These are phyloP conservation scores for Zaprionus gabonicus DNA, from an alignment of 1,140 invertebrate genomes.

Conservation along the genomic window DNA sequence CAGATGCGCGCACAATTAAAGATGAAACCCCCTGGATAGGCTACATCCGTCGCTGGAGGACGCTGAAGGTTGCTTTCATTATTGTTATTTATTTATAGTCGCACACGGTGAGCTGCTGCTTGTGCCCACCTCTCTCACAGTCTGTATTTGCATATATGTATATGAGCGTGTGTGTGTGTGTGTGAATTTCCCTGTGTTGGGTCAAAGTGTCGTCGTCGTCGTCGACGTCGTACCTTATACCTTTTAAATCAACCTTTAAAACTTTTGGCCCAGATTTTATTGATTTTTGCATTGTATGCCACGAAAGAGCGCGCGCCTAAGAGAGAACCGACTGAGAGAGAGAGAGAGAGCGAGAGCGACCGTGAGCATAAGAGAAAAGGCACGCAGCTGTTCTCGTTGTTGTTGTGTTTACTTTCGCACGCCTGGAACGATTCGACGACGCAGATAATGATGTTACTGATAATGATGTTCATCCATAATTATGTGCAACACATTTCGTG, in stretches of 20 bases:
- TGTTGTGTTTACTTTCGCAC: constrained; percentile 28
- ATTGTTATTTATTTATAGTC: constrained; percentile 45
- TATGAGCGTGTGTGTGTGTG: background rate
- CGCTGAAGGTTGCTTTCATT: constrained; percentile 31
- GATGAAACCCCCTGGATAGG: constrained; percentile 8
- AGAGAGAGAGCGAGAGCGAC: constrained; percentile 1
- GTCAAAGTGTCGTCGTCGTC: constrained; percentile 42
- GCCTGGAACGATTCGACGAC: constrained; percentile 21
- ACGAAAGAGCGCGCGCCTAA: constrained; percentile 35
- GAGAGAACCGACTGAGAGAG: constrained; percentile 16
- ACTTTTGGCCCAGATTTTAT: constrained; percentile 76
- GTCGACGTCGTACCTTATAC: constrained; percentile 47
- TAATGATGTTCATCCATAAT: constrained; percentile 12
- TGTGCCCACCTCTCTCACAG: background rate
- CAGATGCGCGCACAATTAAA: constrained; percentile 41
- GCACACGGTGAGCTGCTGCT: background rate
- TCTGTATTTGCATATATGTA: background rate
- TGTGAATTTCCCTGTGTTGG: constrained; percentile 25
- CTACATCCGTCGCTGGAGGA: constrained; percentile 22
- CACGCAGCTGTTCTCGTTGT: constrained; percentile 26
- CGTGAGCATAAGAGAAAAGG: constrained; percentile 8
- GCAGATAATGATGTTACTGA: background rate
- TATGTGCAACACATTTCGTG: constrained; percentile 12
- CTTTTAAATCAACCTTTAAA: constrained; percentile 78
- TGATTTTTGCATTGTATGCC: constrained; percentile 62